phyloP scores from a whole-genome alignment of 2,888 invertebrate genomes.

The Tenthredo distinguenda region DNA sequence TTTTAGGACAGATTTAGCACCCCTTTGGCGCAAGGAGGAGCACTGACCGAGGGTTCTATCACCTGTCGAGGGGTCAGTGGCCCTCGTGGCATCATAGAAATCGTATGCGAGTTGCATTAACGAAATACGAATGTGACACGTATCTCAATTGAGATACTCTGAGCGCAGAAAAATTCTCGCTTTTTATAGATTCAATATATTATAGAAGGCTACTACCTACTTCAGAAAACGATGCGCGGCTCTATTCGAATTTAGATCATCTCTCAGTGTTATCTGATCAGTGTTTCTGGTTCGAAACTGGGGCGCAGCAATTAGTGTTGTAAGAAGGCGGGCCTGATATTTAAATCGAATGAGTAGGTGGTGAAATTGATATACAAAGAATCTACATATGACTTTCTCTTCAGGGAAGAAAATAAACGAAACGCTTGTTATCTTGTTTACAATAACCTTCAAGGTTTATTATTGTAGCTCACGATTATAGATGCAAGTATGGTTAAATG shows the following conservation, averaged over 20 bases:
- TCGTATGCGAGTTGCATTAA: too few species aligned
- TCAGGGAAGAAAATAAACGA: background rate
- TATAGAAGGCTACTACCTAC: background rate
- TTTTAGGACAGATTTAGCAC: too few species aligned
- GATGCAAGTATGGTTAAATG: slow-evolving; percentile 16
- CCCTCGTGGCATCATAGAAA: too few species aligned
- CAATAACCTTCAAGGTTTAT: slow-evolving; percentile 34
- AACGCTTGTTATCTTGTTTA: slow-evolving; percentile 10
- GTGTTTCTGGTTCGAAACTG: background rate
- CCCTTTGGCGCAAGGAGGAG: too few species aligned
- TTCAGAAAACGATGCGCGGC: background rate
- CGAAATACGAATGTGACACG: background rate
- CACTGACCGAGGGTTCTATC: background rate
- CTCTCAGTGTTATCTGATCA: too few species aligned
- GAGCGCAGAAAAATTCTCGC: too few species aligned
- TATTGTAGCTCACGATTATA: slow-evolving; percentile 30
- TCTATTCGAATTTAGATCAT: background rate
- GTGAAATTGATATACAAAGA: background rate
- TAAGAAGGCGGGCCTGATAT: background rate
- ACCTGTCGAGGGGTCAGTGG: background rate
- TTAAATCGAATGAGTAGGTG: background rate
- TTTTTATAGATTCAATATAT: background rate
- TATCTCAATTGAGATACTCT: too few species aligned
- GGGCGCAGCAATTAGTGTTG: background rate
- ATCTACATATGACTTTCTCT: background rate